Evolutionary conservation across 2,888 invertebrate species (phyloP).

Genomic region (Polyommatus iphigenia): DNA sequence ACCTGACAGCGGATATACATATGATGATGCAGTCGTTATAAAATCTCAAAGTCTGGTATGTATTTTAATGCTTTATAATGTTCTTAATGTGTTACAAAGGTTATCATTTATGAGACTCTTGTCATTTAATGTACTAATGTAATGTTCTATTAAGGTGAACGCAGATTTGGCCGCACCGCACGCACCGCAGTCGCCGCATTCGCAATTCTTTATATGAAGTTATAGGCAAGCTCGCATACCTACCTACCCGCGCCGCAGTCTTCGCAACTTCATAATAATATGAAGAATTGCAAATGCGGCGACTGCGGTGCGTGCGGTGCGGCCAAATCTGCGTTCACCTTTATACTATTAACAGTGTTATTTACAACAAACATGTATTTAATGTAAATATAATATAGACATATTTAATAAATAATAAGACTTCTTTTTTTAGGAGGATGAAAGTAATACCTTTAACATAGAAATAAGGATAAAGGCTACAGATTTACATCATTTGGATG

Average conservation of each 20-base stretch:
- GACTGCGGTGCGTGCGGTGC: too few relatives aligned
- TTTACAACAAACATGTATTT: background rate
- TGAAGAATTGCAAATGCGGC: too few relatives aligned
- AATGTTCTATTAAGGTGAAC: background rate
- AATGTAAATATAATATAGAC: background rate
- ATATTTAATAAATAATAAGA: background rate
- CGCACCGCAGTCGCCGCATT: too few relatives aligned
- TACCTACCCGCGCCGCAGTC: too few relatives aligned
- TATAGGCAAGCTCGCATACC: too few relatives aligned
- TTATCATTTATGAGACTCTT: constrained; percentile 42
- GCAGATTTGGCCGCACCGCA: too few relatives aligned
- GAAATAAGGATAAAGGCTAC: constrained; percentile 56
- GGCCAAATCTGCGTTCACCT: too few relatives aligned
- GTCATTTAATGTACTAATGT: background rate
- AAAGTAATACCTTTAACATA: constrained; percentile 49
- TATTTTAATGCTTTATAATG: constrained; percentile 39
- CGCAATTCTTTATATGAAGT: too few relatives aligned
- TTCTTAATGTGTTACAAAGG: constrained; percentile 38
- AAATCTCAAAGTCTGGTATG: constrained; percentile 72
- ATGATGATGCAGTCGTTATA: constrained; percentile 67
- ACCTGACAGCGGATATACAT: constrained; percentile 65
- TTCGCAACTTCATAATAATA: too few relatives aligned
- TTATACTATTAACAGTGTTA: constrained; percentile 6
- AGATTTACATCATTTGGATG: constrained; percentile 49
- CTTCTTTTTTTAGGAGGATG: constrained; percentile 51